A percentile compares a stretch with the other conserved stretches of the same genome.
Evolutionary conservation across 2,113 vertebrate species (phyloP).

Genomic region (Dicrurus megarhynchus): DNA sequence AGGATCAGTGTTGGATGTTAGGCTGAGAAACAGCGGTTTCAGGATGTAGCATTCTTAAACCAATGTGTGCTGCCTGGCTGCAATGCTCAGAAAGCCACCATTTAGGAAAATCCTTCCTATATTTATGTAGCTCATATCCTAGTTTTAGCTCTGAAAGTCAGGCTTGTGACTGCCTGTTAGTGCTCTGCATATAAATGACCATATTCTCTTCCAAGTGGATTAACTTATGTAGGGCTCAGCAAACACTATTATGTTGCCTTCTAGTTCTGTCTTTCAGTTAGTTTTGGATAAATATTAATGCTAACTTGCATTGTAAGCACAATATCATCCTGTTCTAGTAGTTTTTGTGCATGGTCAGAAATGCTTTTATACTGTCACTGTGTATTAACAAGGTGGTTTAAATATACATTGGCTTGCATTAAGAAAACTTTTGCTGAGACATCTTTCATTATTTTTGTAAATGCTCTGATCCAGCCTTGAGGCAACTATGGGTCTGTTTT

Average conservation of each 20-base stretch:
- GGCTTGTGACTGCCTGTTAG: background rate
- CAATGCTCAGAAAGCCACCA: background rate
- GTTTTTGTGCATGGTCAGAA: background rate
- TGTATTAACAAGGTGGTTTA: background rate
- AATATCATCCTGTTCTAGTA: background rate
- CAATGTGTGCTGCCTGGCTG: background rate
- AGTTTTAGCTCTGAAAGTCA: background rate
- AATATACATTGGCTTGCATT: background rate
- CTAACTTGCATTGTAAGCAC: slow-evolving; percentile 2
- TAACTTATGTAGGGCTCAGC: background rate
- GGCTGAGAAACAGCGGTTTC: background rate
- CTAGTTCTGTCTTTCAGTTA: background rate
- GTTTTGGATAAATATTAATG: slow-evolving; percentile 45
- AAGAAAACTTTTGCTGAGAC: background rate
- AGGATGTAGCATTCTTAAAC: background rate
- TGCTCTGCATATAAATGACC: background rate
- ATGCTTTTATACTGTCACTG: background rate
- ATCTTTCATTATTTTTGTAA: slow-evolving; percentile 15
- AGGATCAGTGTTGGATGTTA: background rate
- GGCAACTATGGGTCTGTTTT: background rate
- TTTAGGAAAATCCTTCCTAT: background rate
- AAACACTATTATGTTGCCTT: background rate
- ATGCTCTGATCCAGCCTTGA: background rate
- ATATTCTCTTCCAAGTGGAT: slow-evolving; percentile 11
- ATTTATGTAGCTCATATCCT: background rate